Conservation (phyloP, 2,797 vertebrate species). For the Chelidonichthys spinosus region DNA sequence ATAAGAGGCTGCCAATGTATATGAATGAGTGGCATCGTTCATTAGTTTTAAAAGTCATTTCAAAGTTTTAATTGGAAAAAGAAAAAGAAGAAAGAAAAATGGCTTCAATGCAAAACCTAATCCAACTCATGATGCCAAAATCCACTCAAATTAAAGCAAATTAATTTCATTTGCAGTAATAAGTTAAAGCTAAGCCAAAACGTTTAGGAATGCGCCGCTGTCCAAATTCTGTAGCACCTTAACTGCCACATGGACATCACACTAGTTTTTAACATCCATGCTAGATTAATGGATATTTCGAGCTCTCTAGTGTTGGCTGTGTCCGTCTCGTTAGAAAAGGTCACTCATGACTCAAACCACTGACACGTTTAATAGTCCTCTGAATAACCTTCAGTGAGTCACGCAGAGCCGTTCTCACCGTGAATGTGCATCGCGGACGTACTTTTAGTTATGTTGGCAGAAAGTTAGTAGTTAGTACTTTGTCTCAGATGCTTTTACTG, state of each 20-base stretch:
- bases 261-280: constrained; percentile 20
- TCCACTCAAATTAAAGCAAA: constrained; percentile 41
- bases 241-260: constrained; percentile 15
- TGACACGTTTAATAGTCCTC: constrained; percentile 49
- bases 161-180: constrained; percentile 18
- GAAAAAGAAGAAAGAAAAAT: constrained; percentile 6
- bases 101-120: constrained; percentile 20
- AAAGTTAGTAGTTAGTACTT: background rate
- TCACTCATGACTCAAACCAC: constrained; percentile 58
- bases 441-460: constrained; percentile 11
- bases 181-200: constrained; percentile 34
- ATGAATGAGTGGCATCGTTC: constrained; percentile 51
- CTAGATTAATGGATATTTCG: constrained; percentile 38
- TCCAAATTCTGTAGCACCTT: constrained; percentile 23
- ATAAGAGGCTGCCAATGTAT: constrained; percentile 46
- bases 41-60: constrained; percentile 61
- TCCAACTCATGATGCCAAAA: constrained; percentile 31
- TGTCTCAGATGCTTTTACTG: background rate
- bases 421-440: constrained; percentile 9
- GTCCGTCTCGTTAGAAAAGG: constrained; percentile 62
- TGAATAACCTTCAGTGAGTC: constrained; percentile 47
- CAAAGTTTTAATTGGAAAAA: constrained; percentile 39
- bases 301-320: constrained; percentile 24
- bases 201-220: constrained; percentile 7
- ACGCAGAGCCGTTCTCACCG: background rate